Evolutionary conservation across 2,888 invertebrate species (phyloP), one percentile per base, ranked within the genome.

Genomic region (Erebia aethiops): DNA sequence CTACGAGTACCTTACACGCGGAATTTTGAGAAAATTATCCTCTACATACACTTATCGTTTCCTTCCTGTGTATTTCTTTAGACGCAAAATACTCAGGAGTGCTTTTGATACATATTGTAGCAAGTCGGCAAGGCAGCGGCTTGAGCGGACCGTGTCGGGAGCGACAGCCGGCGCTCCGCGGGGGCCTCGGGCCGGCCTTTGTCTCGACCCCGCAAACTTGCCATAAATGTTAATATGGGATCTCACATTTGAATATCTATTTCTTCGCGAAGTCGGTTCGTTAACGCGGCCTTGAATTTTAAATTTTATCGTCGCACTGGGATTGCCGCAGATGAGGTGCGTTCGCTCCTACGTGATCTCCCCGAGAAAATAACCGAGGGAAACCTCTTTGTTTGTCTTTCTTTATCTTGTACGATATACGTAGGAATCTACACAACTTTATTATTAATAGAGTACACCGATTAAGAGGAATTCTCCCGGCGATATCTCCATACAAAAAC

Each of bases 211-310:
- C 91, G 90, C 92, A 93, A 93, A 93, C 91, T 92, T 90, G 91
- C 92, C 92, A 93, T 93, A 93, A 93, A 92, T 93, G 93, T 93
- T 93, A 93, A 93, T 93, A 93, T 92, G 93, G 93, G 92, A 92
- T 90, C 90, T 89, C 88, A 88, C 92, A 92, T 93, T 93, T 93
- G 93, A 93, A 93, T 93, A 93, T 92, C 93, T 92, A 92, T 93
- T 93, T 93, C 91, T 92, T 92, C 89, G 91, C 92, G 92, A 87
- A 91, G 89, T 88, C 90, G 90, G 92, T 93, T 93, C 91, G 92
- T 93, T 93, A 93, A 92, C 92, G 90, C 90, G 92, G 90, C 93
- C 93, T 93, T 92, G 93, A 93, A 93, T 93, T 93, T 93, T 93
- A 93, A 92, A 92, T 93, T 91, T 93, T 93, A 92, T 92, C 87